Evolutionary conservation across 92 coral and sea anemone genomes (phyloP).

Genomic region (Phenganax stokvisi): DNA sequence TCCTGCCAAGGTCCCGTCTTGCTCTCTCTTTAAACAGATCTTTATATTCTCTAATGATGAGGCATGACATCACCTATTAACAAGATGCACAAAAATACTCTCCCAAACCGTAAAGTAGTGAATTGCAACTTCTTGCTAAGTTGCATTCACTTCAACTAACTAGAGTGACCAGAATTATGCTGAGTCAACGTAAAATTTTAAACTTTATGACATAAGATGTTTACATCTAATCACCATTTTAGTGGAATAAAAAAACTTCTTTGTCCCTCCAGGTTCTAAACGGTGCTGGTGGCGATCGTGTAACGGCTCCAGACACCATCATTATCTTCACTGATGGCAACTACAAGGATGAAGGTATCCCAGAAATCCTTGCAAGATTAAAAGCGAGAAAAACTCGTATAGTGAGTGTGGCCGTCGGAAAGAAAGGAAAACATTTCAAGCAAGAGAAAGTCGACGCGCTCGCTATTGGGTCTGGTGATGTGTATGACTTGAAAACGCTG

Average conservation of each 20-base stretch:
- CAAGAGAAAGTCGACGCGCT: constrained; percentile 33
- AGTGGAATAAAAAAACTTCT: not conserved
- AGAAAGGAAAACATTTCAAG: not conserved
- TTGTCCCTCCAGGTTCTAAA: constrained; percentile 4
- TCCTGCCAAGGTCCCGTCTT: too few species aligned
- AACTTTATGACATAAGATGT: not conserved
- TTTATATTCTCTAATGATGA: too few species aligned
- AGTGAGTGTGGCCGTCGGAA: constrained; percentile 27
- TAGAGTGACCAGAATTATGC: too few species aligned
- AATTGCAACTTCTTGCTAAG: too few species aligned
- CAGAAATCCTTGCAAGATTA: not conserved
- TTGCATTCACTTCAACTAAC: too few species aligned
- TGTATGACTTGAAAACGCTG: not conserved
- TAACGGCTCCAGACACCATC: constrained; percentile 25
- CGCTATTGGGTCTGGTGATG: constrained; percentile 15
- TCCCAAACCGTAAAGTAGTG: too few species aligned
- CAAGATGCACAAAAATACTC: too few species aligned
- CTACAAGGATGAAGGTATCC: constrained; percentile 11
- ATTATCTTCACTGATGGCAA: constrained; percentile 34
- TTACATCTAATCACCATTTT: not conserved
- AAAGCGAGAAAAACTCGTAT: constrained; percentile 18
- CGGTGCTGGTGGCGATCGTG: constrained; percentile 24
- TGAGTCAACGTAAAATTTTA: too few species aligned
- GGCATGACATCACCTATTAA: too few species aligned
- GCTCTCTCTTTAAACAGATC: too few species aligned